Evolutionary conservation across 2,888 invertebrate species (phyloP).

Genomic region (Tolmerus cingulatus): DNA sequence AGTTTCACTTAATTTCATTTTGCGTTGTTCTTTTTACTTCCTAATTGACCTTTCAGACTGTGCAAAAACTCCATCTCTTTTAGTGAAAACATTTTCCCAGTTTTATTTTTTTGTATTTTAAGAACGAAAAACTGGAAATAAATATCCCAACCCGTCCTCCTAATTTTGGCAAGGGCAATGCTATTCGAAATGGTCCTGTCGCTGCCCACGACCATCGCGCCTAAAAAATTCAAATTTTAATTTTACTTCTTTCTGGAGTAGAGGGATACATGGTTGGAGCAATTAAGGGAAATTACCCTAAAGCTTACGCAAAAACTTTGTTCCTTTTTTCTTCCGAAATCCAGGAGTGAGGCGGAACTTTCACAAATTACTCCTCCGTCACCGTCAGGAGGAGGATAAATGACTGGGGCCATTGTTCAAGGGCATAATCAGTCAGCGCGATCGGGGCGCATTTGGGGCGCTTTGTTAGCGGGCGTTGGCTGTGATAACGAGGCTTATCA

Average conservation of each 20-base stretch:
- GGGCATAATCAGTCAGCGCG: background rate
- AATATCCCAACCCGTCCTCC: background rate
- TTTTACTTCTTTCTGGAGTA: background rate
- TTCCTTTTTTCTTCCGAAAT: background rate
- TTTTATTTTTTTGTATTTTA: background rate
- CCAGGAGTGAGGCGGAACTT: background rate
- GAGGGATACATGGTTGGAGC: background rate
- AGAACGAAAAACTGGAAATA: background rate
- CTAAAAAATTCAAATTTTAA: background rate
- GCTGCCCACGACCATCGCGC: background rate
- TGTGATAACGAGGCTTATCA: background rate
- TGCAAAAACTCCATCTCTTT: background rate
- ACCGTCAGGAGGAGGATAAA: background rate
- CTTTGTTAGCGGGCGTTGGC: background rate
- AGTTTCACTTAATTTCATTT: background rate
- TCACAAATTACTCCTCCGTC: background rate
- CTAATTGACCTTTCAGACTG: background rate
- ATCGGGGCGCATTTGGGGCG: background rate
- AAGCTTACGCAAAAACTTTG: background rate
- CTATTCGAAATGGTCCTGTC: background rate
- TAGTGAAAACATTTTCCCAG: background rate
- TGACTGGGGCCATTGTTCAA: background rate
- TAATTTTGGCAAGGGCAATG: background rate
- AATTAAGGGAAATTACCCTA: background rate
- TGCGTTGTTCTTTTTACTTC: background rate